Evolutionary conservation across 1,140 invertebrate genomes (phyloP).

Genomic region (Calosoma granatense): DNA sequence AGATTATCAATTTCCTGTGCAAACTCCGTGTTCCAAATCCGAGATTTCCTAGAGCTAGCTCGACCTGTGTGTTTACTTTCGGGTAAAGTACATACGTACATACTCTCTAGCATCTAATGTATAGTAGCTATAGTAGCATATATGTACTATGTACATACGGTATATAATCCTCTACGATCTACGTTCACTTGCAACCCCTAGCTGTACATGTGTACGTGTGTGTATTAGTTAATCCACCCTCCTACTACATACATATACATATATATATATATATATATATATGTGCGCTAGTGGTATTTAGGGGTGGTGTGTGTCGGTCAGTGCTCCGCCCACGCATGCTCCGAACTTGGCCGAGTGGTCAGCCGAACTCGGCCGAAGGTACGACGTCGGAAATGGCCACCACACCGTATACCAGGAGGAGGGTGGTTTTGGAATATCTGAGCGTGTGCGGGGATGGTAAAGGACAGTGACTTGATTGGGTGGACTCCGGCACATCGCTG

Average conservation of each 20-base stretch:
- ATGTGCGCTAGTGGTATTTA: not conserved
- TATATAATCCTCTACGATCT: no score
- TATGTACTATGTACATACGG: not conserved
- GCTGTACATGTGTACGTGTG: not conserved
- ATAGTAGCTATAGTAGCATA: not conserved
- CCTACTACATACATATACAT: not conserved
- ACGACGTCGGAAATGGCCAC: no score
- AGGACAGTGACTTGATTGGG: no score
- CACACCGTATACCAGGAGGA: no score
- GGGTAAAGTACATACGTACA: not conserved
- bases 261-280: no score
- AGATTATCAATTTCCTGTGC: constrained; percentile 2
- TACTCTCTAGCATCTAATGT: not conserved
- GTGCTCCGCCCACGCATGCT: constrained; percentile 1
- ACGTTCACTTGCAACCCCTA: no score
- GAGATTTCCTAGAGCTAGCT: not conserved
- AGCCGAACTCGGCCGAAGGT: not conserved
- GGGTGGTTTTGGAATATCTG: no score
- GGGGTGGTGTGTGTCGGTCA: not conserved
- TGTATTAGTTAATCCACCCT: not conserved
- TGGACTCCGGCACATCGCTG: no score
- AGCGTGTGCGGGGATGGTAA: no score
- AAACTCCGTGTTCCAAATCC: not conserved
- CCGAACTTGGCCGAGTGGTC: not conserved
- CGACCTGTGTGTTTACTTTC: not conserved